These are phyloP conservation scores for Cathartes aura DNA, from an alignment of 2,113 vertebrate genomes.

Conservation along the genomic window DNA sequence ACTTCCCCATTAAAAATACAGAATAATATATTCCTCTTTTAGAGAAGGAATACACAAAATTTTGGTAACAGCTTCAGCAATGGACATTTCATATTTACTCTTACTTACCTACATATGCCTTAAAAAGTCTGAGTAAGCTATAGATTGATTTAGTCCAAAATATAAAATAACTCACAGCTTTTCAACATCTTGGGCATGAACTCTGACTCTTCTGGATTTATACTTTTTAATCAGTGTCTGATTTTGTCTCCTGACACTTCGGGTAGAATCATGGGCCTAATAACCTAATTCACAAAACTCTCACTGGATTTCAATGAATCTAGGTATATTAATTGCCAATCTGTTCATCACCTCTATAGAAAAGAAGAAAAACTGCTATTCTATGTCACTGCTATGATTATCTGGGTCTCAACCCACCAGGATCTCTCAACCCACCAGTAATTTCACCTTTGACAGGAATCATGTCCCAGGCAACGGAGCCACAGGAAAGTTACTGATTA, in stretches of 20 bases:
- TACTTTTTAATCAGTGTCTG: background rate
- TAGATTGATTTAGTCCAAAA: background rate
- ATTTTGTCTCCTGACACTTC: background rate
- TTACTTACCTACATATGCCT: background rate
- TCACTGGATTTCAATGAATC: background rate
- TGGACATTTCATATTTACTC: background rate
- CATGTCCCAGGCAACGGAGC: background rate
- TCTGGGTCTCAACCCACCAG: background rate
- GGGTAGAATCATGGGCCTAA: background rate
- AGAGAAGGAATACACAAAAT: background rate
- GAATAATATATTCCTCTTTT: background rate
- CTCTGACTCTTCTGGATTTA: background rate
- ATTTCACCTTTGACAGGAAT: background rate
- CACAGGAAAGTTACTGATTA: background rate
- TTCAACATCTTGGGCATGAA: background rate
- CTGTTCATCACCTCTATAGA: background rate
- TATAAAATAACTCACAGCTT: background rate
- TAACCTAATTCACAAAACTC: background rate
- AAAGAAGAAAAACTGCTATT: background rate
- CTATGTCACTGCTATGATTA: background rate
- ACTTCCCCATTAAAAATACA: background rate
- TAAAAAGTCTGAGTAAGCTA: background rate
- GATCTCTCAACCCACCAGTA: background rate
- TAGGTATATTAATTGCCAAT: background rate
- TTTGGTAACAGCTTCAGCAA: background rate